phyloP scores from a whole-genome alignment of 1,140 invertebrate species.

The Scaptomyza montana region DNA sequence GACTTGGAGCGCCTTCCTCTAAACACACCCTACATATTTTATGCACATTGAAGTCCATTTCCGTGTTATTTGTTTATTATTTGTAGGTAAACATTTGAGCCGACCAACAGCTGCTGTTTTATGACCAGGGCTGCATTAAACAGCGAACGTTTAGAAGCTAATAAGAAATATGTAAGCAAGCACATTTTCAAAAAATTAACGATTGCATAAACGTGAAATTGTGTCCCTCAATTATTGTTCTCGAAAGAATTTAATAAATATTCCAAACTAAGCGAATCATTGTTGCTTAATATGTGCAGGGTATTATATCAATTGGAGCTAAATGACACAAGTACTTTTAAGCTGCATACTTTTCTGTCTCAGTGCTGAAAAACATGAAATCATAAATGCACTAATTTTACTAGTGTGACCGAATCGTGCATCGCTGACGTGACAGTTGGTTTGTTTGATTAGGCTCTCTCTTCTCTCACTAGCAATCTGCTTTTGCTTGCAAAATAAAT shows the following conservation, averaged over 20 bases:
- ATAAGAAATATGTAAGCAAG: background rate
- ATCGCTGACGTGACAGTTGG: conserved; percentile 76
- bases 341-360: conserved; percentile 1
- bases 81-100: conserved; percentile 29
- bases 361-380: conserved; percentile 19
- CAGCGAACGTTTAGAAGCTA: no score
- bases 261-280: no score
- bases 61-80: background rate
- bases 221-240: background rate
- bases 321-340: background rate
- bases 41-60: conserved; percentile 80
- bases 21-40: conserved; percentile 87
- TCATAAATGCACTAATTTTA: conserved; percentile 18
- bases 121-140: conserved; percentile 5
- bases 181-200: background rate
- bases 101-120: conserved; percentile 12
- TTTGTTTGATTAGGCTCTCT: conserved; percentile 72
- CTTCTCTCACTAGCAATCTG: conserved; percentile 40
- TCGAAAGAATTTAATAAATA: background rate
- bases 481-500: conserved; percentile 63
- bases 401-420: conserved; percentile 49
- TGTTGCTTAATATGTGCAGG: no score
- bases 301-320: no score
- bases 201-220: no score
- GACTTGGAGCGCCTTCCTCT: conserved; percentile 85